Evolutionary conservation across 2,888 invertebrate species (phyloP).

Genomic region (Leucophenga montana): DNA sequence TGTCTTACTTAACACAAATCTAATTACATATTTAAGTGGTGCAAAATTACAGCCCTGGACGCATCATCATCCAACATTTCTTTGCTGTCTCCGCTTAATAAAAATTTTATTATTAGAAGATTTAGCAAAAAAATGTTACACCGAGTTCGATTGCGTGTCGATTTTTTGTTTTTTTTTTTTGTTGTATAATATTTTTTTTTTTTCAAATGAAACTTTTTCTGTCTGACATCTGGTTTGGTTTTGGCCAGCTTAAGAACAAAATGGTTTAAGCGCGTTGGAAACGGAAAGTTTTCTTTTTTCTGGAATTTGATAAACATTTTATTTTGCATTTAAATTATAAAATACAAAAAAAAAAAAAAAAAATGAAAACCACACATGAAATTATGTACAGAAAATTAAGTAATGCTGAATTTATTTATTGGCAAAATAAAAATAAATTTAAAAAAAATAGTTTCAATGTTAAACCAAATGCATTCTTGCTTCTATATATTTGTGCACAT

Average conservation of each 20-base stretch:
- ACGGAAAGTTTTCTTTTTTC: background rate
- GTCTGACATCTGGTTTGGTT: slow-evolving; percentile 2
- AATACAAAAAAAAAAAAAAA: background rate
- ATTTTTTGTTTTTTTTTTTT: slow-evolving; percentile 61
- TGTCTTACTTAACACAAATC: slow-evolving; percentile 67
- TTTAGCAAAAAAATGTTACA: slow-evolving; percentile 70
- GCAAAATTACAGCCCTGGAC: slow-evolving; percentile 72
- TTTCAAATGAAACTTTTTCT: background rate
- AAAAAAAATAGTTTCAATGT: too few species aligned
- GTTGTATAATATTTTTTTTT: background rate
- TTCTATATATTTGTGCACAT: too few species aligned
- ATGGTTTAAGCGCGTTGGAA: slow-evolving; percentile 9
- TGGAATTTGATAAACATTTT: background rate
- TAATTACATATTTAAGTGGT: slow-evolving; percentile 68
- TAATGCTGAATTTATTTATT: too few species aligned
- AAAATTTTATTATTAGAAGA: slow-evolving; percentile 55
- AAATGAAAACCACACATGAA: too few species aligned
- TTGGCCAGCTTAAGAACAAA: slow-evolving; percentile 41
- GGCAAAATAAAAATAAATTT: too few species aligned
- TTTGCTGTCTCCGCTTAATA: slow-evolving; percentile 65
- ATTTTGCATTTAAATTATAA: background rate
- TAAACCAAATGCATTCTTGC: too few species aligned
- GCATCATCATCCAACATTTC: slow-evolving; percentile 65
- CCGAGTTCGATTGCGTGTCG: slow-evolving; percentile 71
- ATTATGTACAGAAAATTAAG: too few species aligned